Evolutionary conservation across 2,797 vertebrate species (phyloP).

Genomic region (Hydrolagus colliei): DNA sequence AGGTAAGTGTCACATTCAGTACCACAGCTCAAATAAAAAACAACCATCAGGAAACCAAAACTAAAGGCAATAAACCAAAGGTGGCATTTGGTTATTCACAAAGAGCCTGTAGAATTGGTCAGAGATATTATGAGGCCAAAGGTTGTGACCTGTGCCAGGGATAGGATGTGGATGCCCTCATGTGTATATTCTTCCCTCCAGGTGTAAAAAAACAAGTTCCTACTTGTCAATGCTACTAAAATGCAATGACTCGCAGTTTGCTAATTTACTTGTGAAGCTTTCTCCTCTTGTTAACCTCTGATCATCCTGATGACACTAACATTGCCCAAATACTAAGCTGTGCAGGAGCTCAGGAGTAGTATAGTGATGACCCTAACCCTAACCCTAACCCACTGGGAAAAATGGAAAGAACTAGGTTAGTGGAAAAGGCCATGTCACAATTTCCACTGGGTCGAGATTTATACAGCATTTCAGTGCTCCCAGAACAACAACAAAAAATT

Average conservation of each 20-base stretch:
- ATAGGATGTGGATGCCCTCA: not conserved
- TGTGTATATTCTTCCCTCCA: not conserved
- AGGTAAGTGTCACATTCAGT: too few species aligned
- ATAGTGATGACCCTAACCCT: too few species aligned
- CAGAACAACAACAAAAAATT: too few species aligned
- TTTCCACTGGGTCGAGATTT: too few species aligned
- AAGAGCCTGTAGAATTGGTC: not conserved
- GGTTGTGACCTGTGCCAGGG: conserved; percentile 8
- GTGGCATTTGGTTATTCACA: not conserved
- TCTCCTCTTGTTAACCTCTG: conserved; percentile 14
- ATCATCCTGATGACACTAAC: conserved; percentile 2
- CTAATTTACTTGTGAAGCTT: not conserved
- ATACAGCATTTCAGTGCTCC: too few species aligned
- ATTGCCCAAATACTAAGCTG: not conserved
- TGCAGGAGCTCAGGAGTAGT: not conserved
- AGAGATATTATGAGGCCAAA: conserved; percentile 13
- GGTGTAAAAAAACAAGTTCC: conserved; percentile 25
- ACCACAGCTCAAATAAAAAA: too few species aligned
- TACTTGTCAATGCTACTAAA: conserved; percentile 25
- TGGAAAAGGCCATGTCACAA: too few species aligned
- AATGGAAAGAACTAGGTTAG: too few species aligned
- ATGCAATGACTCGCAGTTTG: not conserved
- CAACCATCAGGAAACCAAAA: not conserved
- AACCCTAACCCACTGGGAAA: too few species aligned
- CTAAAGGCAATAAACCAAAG: not conserved